phyloP scores from a whole-genome alignment of 2,113 vertebrate species.

The Oreochromis spilurus region DNA sequence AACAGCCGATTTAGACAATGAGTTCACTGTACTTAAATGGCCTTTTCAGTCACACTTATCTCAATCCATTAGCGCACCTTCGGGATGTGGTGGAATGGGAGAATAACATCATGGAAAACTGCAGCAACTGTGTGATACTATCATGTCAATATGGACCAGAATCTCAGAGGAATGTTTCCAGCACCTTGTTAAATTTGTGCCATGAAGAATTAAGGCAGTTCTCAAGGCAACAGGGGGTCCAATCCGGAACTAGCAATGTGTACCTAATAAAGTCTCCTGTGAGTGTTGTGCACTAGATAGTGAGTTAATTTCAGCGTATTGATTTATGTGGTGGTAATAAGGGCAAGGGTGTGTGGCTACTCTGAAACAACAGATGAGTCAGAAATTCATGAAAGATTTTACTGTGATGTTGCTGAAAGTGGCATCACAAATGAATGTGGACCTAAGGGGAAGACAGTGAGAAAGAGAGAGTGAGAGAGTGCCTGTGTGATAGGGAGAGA shows the following conservation, averaged over 20 bases:
- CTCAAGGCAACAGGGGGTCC: neutral
- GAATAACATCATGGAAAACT: neutral
- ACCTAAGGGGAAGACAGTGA: neutral
- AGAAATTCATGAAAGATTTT: neutral
- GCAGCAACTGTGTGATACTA: neutral
- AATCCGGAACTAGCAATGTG: neutral
- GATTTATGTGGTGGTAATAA: neutral
- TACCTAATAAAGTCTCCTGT: neutral
- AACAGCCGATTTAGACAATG: no score
- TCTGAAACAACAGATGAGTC: neutral
- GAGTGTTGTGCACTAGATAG: neutral
- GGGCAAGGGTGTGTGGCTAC: neutral
- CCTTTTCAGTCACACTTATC: neutral
- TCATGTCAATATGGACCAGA: neutral
- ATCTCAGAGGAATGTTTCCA: neutral
- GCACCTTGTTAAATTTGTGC: neutral
- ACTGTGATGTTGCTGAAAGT: neutral
- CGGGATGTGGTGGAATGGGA: neutral
- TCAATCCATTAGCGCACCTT: neutral
- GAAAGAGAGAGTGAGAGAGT: neutral
- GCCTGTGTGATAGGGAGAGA: neutral
- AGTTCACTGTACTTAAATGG: neutral
- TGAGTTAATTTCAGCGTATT: neutral
- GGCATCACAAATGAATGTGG: neutral
- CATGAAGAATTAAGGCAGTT: neutral